Evolutionary conservation across 23 tunicate genomes (phyloP), one percentile per base, ranked within the genome.

Genomic region (Diplosoma virens): DNA sequence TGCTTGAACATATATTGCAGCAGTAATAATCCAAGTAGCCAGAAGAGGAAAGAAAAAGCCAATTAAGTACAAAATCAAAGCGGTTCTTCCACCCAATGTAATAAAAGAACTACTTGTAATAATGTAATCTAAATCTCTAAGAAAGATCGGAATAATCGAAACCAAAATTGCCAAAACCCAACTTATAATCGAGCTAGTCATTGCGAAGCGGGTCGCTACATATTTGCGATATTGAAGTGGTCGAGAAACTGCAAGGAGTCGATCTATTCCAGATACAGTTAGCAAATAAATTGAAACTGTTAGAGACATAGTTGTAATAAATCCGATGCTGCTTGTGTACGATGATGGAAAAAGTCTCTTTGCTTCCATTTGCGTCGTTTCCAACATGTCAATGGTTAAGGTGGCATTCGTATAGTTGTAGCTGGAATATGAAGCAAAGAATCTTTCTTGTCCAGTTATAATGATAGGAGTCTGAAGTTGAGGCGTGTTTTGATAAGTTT

Each of bases 261-360:
- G 60, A 29, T 72, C 78, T 33, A 72, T 48, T 47, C 78, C 78
- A 16, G 78, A 72, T 5, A 48, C 78, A 22, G 78, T 50, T 50
- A 72, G 27, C 46, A 72, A 25, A 22, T 72, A 72, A 7, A 72
- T 72, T 5, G 78, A 72, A 3, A 72, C 59, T 2, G 78, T 72
- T 2, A 72, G 25, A 22, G 78, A 72, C 5, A 48, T 16, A 9
- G 78, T 72, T 35, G 30, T 72, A 25, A 72, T 14, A 72, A 72
- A 72, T 1, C 78, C 78, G 28, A 48, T 27, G 27, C 25, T 5
- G 59, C 48, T 34, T 25, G 48, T 3, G 25, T 47, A 23, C 6
- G 6, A 6, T 24, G 6, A 7, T 5, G 59, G 60, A 27, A 24
- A 33, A 26, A 29, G n/a, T 48, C 48, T n/a, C 6, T 72, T 18